Conservation (phyloP, 2,888 invertebrate species). For the Beris morrisii region DNA sequence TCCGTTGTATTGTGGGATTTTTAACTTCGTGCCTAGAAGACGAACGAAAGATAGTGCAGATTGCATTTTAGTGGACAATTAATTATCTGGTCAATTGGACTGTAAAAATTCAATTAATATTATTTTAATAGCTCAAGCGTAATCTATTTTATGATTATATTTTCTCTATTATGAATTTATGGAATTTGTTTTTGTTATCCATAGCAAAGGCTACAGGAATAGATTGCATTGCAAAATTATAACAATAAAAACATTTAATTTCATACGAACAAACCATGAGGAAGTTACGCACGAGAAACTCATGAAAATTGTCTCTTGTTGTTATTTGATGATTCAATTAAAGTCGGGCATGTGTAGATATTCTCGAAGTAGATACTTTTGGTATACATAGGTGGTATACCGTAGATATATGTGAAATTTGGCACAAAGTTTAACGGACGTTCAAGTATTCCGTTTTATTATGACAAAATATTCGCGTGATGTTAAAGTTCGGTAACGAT, state of each 20-base stretch:
- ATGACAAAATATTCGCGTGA: neutral
- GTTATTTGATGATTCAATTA: constrained; percentile 19
- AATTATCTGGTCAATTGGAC: neutral
- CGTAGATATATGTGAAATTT: constrained; percentile 8
- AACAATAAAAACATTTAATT: too few species aligned
- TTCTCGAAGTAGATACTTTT: neutral
- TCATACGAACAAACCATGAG: neutral
- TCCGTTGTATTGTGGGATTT: too few species aligned
- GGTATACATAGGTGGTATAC: neutral
- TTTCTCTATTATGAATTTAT: too few species aligned
- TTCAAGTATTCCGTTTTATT: constrained; percentile 12
- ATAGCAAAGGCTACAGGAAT: too few species aligned
- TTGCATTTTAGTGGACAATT: constrained; percentile 14
- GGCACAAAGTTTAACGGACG: constrained; percentile 21
- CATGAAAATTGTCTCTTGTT: constrained; percentile 17
- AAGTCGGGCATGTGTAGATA: neutral
- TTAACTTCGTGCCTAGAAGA: too few species aligned
- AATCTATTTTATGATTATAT: too few species aligned
- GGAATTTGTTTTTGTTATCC: too few species aligned
- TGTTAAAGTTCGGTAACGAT: too few species aligned
- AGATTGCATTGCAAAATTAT: too few species aligned
- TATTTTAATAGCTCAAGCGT: too few species aligned
- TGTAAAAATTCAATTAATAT: too few species aligned
- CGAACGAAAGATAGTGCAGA: neutral
- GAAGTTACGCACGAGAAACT: constrained; percentile 8